Percentiles rank a stretch among this genome's conserved stretches.
Conservation (phyloP, 2,113 vertebrate species). For the Tapirus terrestris region DNA sequence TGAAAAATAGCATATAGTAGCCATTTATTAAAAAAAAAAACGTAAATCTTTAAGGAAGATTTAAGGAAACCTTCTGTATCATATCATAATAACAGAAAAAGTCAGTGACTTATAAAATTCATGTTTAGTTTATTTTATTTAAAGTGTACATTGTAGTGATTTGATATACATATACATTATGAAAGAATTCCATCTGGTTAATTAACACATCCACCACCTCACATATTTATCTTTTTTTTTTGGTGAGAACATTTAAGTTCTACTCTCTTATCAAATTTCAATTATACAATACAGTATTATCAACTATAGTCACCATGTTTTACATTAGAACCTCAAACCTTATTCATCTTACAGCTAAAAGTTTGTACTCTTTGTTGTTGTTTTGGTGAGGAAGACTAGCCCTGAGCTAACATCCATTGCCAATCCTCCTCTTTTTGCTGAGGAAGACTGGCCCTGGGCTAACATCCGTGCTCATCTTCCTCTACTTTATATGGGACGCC, state of each 20-base stretch:
- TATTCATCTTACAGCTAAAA: background rate
- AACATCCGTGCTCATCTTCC: too few relatives aligned
- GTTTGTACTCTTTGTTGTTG: too few relatives aligned
- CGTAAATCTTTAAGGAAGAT: background rate
- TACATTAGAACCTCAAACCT: background rate
- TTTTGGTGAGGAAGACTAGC: too few relatives aligned
- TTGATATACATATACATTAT: background rate
- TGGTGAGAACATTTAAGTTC: background rate
- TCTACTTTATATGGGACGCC: too few relatives aligned
- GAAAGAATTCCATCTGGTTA: background rate
- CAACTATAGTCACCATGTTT: background rate
- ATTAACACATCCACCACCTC: background rate
- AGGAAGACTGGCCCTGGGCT: too few relatives aligned
- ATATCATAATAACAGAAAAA: background rate
- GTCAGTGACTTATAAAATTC: background rate
- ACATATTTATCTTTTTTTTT: background rate
- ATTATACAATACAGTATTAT: background rate
- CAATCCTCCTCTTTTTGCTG: too few relatives aligned
- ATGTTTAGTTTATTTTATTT: background rate
- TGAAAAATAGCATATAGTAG: slow-evolving; percentile 13
- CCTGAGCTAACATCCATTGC: too few relatives aligned
- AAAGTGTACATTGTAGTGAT: background rate
- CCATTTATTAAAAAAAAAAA: background rate
- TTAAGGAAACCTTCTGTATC: background rate
- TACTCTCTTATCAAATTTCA: background rate